Evolutionary conservation across 2,888 invertebrate species (phyloP), one percentile per base, ranked within the genome.

Genomic region (Sabatieria punctata): DNA sequence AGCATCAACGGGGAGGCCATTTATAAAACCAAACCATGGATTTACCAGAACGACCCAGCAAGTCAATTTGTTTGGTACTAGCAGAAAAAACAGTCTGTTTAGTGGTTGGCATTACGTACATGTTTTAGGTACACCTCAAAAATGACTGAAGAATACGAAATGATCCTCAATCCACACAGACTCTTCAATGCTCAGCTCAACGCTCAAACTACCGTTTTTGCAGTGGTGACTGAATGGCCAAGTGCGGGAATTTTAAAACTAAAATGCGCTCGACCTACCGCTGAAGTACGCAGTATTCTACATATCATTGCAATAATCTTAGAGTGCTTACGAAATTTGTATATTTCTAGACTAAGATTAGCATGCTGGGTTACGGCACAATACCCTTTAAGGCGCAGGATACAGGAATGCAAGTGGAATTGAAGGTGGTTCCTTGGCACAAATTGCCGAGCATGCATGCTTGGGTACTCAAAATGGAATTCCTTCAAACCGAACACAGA

Each of bases 31-130:
- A 61, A 60, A 42, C 68, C 71, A 1, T 72, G 71, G 70, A 60
- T 55, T 21, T 56, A 60, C 51, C 71, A 71, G 54, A 72, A 70
- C 51, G 71, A 71, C 60, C 77, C 82, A 0, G 43, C 59, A 15
- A 68, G 64, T 13, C 49, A 56, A 2, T 50, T 58, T 45, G 60
- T 70, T n/a, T 38, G 38, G 38, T 38, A 38, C n/a, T n/a, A n/a
- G n/a, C n/a, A n/a, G n/a, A n/a, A n/a, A n/a, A n/a, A n/a, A n/a
- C n/a, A n/a, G n/a, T n/a, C n/a, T n/a, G n/a, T n/a, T n/a, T n/a
- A n/a, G n/a, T n/a, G n/a, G n/a, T n/a, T n/a, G n/a, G n/a, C n/a
- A n/a, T n/a, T n/a, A n/a, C n/a, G n/a, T n/a, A n/a, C n/a, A n/a
- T n/a, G n/a, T n/a, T n/a, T n/a, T 21, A 38, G 38, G 38, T 38